Evolutionary conservation across 92 coral and sea anemone genomes (phyloP).

Genomic region (Galaxea fascicularis): DNA sequence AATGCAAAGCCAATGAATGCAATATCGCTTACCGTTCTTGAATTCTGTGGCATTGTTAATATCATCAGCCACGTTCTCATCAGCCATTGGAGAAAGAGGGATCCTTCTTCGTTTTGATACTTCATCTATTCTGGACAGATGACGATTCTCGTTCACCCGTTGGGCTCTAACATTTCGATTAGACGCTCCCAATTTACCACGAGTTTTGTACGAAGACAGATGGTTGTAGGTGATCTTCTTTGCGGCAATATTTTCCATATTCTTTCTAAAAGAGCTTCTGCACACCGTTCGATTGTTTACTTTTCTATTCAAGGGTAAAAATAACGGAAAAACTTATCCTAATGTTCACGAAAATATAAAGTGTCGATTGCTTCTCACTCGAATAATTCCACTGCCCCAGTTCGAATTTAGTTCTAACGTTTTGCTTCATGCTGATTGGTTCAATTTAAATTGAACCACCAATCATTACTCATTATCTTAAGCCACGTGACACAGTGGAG

Average conservation of each 20-base stretch:
- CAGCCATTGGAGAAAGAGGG: conserved; percentile 52
- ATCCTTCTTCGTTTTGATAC: conserved; percentile 73
- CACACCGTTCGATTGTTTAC: too few species aligned
- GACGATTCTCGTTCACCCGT: conserved; percentile 65
- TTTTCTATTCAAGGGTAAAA: neutral
- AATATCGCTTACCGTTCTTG: conserved; percentile 12
- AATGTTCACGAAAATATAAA: neutral
- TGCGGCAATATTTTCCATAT: conserved; percentile 53
- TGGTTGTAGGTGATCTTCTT: conserved; percentile 66
- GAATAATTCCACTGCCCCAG: neutral
- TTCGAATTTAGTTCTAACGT: conserved; percentile 72
- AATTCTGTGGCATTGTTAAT: neutral
- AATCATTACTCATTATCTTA: conserved; percentile 22
- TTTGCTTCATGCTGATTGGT: conserved; percentile 53
- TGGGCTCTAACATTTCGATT: conserved; percentile 75
- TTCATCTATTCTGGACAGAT: conserved; percentile 57
- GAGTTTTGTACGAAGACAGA: conserved; percentile 68
- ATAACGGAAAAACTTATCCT: neutral
- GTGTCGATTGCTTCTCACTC: neutral
- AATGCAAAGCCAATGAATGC: too few species aligned
- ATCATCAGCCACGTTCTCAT: conserved; percentile 40
- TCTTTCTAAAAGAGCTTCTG: neutral
- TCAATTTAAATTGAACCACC: conserved; percentile 31
- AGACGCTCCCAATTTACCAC: conserved; percentile 62
- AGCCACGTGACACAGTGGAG: neutral